phyloP scores from a whole-genome alignment of 1,140 invertebrate species.

The Hypothenemus hampei region DNA sequence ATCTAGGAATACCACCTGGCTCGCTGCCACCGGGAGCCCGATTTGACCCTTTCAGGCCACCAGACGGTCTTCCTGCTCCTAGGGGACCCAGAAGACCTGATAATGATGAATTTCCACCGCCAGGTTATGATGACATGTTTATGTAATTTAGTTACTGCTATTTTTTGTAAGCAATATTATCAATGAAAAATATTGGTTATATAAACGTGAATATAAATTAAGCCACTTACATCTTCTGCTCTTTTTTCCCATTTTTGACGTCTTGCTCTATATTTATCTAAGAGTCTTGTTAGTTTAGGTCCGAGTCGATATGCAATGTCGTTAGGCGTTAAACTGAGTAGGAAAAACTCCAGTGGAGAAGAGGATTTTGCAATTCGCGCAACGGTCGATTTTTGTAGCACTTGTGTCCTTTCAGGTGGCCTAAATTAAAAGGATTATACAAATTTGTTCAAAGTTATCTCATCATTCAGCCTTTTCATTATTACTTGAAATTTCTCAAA shows the following conservation, averaged over 20 bases:
- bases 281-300: constrained; percentile 50
- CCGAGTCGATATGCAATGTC: constrained; percentile 46
- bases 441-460: too few relatives aligned
- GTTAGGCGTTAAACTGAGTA: constrained; percentile 49
- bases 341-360: constrained; percentile 48
- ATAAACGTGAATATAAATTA: too few relatives aligned
- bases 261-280: constrained; percentile 49
- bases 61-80: constrained; percentile 44
- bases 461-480: too few relatives aligned
- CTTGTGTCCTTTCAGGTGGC: constrained; percentile 33
- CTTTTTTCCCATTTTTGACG: constrained; percentile 46
- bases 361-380: constrained; percentile 27
- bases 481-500: too few relatives aligned
- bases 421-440: too few relatives aligned
- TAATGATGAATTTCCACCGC: constrained; percentile 70
- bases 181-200: neutral
- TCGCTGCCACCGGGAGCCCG: constrained; percentile 69
- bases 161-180: neutral
- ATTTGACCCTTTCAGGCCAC: constrained; percentile 77
- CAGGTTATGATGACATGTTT: constrained; percentile 70
- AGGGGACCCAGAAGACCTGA: constrained; percentile 52
- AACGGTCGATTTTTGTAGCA: constrained; percentile 22
- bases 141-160: constrained; percentile 48
- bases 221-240: constrained; percentile 48
- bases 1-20: constrained; percentile 45